Base-by-base conservation (phyloP, 2,797 vertebrate species). In the Cuculus canorus region DNA sequence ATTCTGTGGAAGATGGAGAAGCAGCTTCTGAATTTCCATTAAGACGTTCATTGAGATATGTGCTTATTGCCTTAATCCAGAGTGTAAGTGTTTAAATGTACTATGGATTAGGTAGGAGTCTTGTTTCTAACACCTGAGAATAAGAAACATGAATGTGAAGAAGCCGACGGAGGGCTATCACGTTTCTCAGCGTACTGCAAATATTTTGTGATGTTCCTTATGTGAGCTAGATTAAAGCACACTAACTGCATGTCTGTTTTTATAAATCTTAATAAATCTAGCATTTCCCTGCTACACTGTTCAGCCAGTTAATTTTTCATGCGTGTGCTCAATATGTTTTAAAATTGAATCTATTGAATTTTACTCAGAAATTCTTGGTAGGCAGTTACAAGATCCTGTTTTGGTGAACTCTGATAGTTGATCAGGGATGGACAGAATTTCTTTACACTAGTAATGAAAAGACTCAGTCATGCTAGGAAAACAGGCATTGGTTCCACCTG, bases 121-220 rank as follows among this genome's bases (percentile, higher is more conserved):
- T 79, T 72, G 15, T 87, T 82, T 85, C 19, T 27, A 60, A 35
- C 7, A 60, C 30, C 6, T 12, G 28, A 39, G 13, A 75, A 17
- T 0, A 10, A 65, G 59, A 47, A 35, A 3, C 7, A 3, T 47
- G 37, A 48, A 24, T 3, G 0, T 37, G 21, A 57, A 54, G 47
- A 50, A 86, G 64, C 16, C 52, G 77, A 21, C 37, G 54, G 81
- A 83, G 27, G 11, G 5, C 45, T 78, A 19, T 79, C 10, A 3
- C 3, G 30, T 85, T 53, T 23, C 41, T 32, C 17, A 33, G 8
- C 18, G 6, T 48, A 17, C 57, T 52, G 28, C 71, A 72, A 65
- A 37, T 25, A 43, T 19, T 9, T 3, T 75, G 33, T 19, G 30
- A 0, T 71, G 13, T 71, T 91, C 79, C 17, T 54, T 63, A 43